Conservation (phyloP, 2,113 vertebrate genomes). For the Spheniscus mendiculus region DNA sequence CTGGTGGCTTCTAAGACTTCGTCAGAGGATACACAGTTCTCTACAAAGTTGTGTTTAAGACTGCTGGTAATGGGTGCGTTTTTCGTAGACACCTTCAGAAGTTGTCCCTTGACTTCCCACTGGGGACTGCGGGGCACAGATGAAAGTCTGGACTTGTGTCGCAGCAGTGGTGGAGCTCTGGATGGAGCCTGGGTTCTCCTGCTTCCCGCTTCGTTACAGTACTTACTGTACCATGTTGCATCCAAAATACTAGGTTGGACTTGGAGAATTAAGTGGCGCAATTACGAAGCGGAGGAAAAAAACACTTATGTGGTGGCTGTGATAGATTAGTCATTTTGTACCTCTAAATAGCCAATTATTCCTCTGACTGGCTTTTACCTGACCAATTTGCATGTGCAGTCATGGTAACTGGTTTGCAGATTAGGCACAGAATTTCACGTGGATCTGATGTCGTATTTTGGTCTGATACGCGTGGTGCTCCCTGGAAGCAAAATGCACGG, state of each 20-base stretch:
- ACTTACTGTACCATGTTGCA: neutral
- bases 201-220: neutral
- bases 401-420: conserved; percentile 68
- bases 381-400: conserved; percentile 68
- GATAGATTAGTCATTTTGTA: conserved; percentile 66
- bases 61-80: neutral
- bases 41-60: accelerated
- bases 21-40: neutral
- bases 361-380: conserved; percentile 64
- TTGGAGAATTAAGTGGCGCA: conserved; percentile 5
- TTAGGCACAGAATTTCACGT: conserved; percentile 35
- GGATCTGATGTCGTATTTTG: conserved; percentile 20
- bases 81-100: neutral
- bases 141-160: neutral
- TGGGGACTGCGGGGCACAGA: accelerated
- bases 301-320: conserved; percentile 38
- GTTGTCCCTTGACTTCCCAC: neutral
- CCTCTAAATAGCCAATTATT: conserved; percentile 66
- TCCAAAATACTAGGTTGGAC: neutral
- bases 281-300: conserved; percentile 19
- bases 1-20: neutral
- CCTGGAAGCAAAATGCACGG: neutral
- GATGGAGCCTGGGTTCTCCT: neutral
- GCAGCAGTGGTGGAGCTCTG: neutral
- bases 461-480: neutral